phyloP scores from a whole-genome alignment of 2,797 vertebrate genomes.

The Mycteria americana region DNA sequence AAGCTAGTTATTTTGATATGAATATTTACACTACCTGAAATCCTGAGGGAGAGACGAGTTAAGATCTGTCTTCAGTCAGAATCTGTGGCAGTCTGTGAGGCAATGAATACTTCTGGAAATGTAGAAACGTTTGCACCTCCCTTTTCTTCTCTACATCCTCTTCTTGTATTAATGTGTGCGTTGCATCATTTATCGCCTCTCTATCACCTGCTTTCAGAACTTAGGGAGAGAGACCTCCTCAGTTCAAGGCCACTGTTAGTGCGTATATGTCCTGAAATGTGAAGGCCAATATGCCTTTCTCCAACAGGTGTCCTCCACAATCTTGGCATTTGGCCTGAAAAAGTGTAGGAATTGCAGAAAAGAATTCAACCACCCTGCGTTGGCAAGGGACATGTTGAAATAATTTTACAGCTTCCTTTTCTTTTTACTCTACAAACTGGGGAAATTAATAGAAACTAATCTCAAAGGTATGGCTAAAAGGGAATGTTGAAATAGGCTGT shows the following conservation, averaged over 20 bases:
- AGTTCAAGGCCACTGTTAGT: not conserved
- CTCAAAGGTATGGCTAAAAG: not conserved
- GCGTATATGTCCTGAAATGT: not conserved
- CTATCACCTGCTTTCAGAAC: not conserved
- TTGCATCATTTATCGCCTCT: not conserved
- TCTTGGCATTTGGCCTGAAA: not conserved
- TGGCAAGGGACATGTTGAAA: not conserved
- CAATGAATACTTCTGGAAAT: conserved; percentile 39
- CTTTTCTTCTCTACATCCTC: conserved; percentile 5
- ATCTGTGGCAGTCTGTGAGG: not conserved
- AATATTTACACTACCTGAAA: conserved; percentile 58
- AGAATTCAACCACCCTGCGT: not conserved
- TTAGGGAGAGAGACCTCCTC: not conserved
- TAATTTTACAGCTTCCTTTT: not conserved
- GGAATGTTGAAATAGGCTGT: not conserved
- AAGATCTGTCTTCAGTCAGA: not conserved
- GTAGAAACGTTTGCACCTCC: conserved; percentile 16
- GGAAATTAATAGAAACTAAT: not conserved
- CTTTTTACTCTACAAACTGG: not conserved
- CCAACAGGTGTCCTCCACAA: not conserved
- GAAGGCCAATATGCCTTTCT: not conserved
- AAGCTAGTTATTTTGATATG: not conserved
- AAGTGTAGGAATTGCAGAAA: not conserved
- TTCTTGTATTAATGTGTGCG: not conserved
- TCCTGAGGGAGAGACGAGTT: not conserved